These are phyloP conservation scores for Actinemys pallida DNA, from an alignment of 2,113 vertebrate genomes.

Conservation along the genomic window DNA sequence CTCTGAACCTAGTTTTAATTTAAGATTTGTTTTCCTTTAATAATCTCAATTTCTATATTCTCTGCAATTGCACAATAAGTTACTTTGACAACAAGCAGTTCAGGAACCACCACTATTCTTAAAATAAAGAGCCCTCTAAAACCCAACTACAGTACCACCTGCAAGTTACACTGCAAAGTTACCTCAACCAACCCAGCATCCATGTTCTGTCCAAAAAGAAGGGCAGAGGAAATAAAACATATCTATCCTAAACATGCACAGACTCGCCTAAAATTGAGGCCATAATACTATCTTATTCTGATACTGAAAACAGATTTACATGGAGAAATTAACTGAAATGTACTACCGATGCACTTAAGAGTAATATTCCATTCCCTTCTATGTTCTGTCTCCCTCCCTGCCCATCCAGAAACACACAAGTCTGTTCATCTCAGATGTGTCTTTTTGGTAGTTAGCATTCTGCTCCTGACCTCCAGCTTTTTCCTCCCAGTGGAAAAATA, in stretches of 20 bases:
- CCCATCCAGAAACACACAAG: background rate
- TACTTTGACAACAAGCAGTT: background rate
- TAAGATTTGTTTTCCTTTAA: constrained; percentile 20
- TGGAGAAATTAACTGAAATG: constrained; percentile 7
- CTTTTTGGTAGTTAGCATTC: background rate
- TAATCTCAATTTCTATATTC: constrained; percentile 16
- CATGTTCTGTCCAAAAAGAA: background rate
- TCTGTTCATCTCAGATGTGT: background rate
- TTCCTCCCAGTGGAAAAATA: background rate
- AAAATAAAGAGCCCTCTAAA: background rate
- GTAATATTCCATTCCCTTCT: background rate
- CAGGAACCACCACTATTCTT: constrained; percentile 19
- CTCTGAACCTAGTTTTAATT: background rate
- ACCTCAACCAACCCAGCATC: background rate
- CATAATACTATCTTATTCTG: background rate
- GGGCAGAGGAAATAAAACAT: background rate
- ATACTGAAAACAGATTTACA: constrained; percentile 14
- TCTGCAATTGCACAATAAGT: constrained; percentile 11
- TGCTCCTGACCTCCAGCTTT: background rate
- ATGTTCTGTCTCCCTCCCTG: background rate
- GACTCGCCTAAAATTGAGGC: background rate
- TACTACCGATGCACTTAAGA: background rate
- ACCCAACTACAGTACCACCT: background rate
- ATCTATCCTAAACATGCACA: background rate
- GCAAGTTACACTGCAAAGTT: background rate